Evolutionary conservation across 1,140 invertebrate species (phyloP).

Genomic region (Drosophila burlai): DNA sequence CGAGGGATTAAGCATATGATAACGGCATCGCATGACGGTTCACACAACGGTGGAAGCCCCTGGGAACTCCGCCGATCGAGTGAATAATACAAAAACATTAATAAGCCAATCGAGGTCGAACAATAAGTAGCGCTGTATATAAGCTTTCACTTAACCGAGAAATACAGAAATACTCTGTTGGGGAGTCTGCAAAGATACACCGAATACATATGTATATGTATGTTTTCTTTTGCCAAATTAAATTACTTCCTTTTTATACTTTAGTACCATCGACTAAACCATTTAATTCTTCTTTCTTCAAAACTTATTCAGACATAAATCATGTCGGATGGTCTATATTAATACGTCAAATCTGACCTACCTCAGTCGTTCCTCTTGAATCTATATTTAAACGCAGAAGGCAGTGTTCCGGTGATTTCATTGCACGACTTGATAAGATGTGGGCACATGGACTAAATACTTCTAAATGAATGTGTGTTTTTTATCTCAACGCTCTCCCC

Average conservation of each 20-base stretch:
- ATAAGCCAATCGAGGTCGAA: conserved; percentile 33
- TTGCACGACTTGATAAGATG: conserved; percentile 30
- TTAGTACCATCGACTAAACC: not conserved
- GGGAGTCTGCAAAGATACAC: not conserved
- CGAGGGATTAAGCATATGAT: conserved; percentile 5
- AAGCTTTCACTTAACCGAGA: conserved; percentile 14
- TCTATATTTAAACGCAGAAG: conserved; percentile 34
- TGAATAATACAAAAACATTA: conserved; percentile 32
- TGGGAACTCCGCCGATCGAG: conserved; percentile 25
- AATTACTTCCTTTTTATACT: not conserved
- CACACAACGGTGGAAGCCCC: conserved; percentile 5
- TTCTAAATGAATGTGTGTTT: conserved; percentile 6
- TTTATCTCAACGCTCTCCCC: conserved; percentile 12
- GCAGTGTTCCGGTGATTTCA: conserved; percentile 38
- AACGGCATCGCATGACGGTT: conserved; percentile 26
- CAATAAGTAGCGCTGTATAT: conserved; percentile 2
- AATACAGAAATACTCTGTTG: not conserved
- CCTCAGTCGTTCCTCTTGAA: not conserved
- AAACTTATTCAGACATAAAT: not conserved
- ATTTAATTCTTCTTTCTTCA: not conserved
- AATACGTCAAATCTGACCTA: not conserved
- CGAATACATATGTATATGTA: not conserved
- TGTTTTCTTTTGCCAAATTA: not conserved
- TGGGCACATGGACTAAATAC: conserved; percentile 6
- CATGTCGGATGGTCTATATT: not conserved